Conservation (phyloP, 64 coral and sea anemone genomes). For the Orbicella faveolata region DNA sequence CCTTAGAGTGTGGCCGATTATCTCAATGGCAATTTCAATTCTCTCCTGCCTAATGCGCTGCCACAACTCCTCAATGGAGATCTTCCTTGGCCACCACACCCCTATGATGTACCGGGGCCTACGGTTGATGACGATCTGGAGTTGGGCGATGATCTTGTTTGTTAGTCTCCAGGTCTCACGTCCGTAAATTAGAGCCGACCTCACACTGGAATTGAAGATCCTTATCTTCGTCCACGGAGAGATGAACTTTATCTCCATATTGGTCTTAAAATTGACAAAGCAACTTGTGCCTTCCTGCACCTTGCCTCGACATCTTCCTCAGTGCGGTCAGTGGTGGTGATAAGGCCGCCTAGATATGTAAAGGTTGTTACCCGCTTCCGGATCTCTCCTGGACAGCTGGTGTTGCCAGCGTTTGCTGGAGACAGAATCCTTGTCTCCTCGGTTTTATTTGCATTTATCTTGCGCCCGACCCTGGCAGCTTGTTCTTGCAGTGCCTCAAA, state of each 20-base stretch:
- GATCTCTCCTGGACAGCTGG: background rate
- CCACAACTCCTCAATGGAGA: conserved; percentile 16
- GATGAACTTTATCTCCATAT: conserved; percentile 30
- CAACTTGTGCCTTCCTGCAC: conserved; percentile 29
- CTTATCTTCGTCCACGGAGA: conserved; percentile 28
- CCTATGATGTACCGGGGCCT: background rate
- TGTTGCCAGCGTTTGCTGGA: background rate
- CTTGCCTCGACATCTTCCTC: conserved; percentile 33
- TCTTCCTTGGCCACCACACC: background rate
- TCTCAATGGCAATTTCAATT: too few species aligned
- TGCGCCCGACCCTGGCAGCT: conserved; percentile 4
- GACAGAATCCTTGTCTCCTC: background rate
- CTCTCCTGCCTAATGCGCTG: background rate
- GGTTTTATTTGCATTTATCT: conserved; percentile 7
- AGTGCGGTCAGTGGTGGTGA: conserved; percentile 19
- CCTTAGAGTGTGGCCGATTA: too few species aligned
- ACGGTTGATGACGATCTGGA: background rate
- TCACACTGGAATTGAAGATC: conserved; percentile 48
- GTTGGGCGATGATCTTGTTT: background rate
- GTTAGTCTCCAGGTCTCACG: background rate
- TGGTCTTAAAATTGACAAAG: background rate
- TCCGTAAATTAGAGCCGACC: conserved; percentile 2
- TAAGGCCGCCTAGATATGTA: conserved; percentile 13
- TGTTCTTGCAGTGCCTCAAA: conserved; percentile 25
- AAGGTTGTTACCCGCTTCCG: background rate